These are phyloP conservation scores for Saxidomus purpurata DNA, from an alignment of 1,140 invertebrate species.

Conservation along the genomic window DNA sequence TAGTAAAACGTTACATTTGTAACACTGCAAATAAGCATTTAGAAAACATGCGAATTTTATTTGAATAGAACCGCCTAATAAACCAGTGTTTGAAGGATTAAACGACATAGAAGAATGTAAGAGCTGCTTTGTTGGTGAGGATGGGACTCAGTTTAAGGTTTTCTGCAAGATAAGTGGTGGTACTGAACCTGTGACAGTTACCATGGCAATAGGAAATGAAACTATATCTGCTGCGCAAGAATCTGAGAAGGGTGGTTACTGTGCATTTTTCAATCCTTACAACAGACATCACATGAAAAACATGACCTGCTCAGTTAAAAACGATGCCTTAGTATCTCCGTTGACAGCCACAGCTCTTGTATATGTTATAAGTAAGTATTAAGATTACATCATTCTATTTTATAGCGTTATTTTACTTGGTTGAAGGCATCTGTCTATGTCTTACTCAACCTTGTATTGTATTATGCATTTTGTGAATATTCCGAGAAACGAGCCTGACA, in stretches of 20 bases:
- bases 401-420: too few species aligned
- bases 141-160: neutral
- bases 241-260: too few species aligned
- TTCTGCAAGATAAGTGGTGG: neutral
- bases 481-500: too few species aligned
- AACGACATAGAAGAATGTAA: neutral
- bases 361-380: slow-evolving; percentile 11
- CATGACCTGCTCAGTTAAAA: neutral
- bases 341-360: neutral
- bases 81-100: neutral
- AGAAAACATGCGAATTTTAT: neutral
- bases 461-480: too few species aligned
- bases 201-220: neutral
- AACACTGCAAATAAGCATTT: too few species aligned
- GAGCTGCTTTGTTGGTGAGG: neutral
- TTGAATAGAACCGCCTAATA: neutral
- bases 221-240: neutral
- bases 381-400: too few species aligned
- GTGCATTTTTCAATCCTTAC: neutral
- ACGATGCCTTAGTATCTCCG: neutral
- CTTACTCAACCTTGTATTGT: too few species aligned
- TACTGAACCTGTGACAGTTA: neutral
- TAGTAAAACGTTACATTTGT: too few species aligned
- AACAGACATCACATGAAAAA: neutral
- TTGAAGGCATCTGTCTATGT: too few species aligned